Evolutionary conservation across 64 coral and sea anemone species (phyloP).

Genomic region (Pocillopora damicornis): DNA sequence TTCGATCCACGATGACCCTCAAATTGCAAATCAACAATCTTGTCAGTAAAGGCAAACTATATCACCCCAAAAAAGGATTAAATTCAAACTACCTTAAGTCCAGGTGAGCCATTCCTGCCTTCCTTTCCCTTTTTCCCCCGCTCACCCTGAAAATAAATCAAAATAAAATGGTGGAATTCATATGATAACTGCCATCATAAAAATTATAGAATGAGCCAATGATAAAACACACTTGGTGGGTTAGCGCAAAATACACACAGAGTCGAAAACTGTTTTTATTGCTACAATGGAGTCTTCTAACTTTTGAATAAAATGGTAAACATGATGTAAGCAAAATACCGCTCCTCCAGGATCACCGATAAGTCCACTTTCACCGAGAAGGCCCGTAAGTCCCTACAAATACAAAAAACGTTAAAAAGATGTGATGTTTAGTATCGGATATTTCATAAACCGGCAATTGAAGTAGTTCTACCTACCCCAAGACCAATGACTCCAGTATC

Average conservation of each 20-base stretch:
- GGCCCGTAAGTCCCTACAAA: constrained; percentile 25
- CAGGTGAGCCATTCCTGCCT: constrained; percentile 35
- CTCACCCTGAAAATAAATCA: constrained; percentile 23
- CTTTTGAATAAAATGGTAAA: too few relatives aligned
- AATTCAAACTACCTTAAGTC: constrained; percentile 14
- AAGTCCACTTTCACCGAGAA: constrained; percentile 3
- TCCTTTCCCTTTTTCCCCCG: constrained; percentile 34
- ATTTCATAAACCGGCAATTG: not conserved
- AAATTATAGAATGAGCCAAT: too few relatives aligned
- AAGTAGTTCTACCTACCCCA: constrained; percentile 2
- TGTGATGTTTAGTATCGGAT: too few relatives aligned
- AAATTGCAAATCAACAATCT: not conserved
- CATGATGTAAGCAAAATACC: constrained; percentile 1
- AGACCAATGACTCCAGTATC: constrained; percentile 34
- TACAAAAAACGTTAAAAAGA: not conserved
- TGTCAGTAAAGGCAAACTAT: not conserved
- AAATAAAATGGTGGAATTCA: not conserved
- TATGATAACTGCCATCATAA: too few relatives aligned
- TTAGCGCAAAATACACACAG: too few relatives aligned
- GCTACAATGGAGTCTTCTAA: too few relatives aligned
- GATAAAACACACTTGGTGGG: too few relatives aligned
- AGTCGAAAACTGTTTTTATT: too few relatives aligned
- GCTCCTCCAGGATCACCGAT: constrained; percentile 19
- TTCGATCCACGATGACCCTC: constrained; percentile 40
- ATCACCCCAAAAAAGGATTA: not conserved